Base-by-base conservation (phyloP, 2,797 vertebrate genomes). In the Atherinosoma microstoma region DNA sequence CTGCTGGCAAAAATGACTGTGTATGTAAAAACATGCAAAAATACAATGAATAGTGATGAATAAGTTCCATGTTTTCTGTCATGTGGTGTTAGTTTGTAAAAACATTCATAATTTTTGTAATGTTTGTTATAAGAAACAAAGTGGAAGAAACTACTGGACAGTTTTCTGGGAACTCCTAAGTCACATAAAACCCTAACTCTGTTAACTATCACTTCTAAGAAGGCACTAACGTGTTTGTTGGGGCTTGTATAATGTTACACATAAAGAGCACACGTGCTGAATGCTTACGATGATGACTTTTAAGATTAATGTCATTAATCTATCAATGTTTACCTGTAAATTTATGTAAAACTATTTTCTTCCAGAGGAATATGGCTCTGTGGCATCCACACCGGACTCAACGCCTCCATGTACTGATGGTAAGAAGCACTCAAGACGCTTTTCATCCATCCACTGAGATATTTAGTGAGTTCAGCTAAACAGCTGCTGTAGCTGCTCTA, bases 331-430 rank as follows among this genome's bases (percentile, higher is more conserved):
- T 45, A 35, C 47, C 6, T 2, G 35, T 12, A n/a, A 16, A 64
- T 59, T 63, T 4, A 62, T 56, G 4, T 71, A 2, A 61, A 77
- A 49, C 16, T 75, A 47, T 73, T 91, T 80, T 87, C 65, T 93
- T 94, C 27, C 88, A 96, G 95, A 96, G 93, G 95, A 96, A 90
- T 94, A 94, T 87, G 95, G 94, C 87, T 95, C 95, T 32, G 94
- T 95, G 85, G 94, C 91, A 22, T 95, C 95, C 79, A 96, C 95
- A 64, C 95, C 95, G 85, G 95, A 96, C 90, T 96, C 95, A 22
- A 95, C 94, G 18, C 95, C 95, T 78, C 93, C 95, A 3, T 95
- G 94, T 87, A 95, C 94, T 12, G 95, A 96, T 72, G 95, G 95
- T 96, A 93, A 53, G 81, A 56, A 57, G 51, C 61, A 58, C 45